A percentile compares a stretch with the other conserved stretches of the same genome.
Conservation (phyloP, 2,113 vertebrate species). For the Uria aalge region DNA sequence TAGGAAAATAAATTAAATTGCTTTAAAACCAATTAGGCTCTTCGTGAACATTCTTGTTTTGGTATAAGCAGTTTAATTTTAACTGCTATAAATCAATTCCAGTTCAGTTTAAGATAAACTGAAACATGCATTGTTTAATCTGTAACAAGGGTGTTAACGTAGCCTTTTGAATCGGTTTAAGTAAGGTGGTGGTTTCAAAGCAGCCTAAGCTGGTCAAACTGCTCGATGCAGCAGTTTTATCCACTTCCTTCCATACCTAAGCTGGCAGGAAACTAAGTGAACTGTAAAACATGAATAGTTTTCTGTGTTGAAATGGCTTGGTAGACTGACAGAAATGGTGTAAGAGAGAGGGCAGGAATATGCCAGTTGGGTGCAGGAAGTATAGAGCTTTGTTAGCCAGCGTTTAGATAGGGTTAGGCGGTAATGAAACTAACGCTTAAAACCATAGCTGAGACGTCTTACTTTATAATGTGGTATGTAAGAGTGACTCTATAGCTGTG, state of each 20-base stretch:
- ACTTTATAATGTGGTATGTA: background rate
- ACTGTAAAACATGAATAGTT: background rate
- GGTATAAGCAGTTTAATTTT: background rate
- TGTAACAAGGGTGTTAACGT: background rate
- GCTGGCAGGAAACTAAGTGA: slow-evolving; percentile 16
- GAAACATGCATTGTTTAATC: background rate
- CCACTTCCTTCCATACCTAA: slow-evolving; percentile 9
- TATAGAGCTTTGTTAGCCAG: background rate
- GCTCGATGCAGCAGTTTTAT: background rate
- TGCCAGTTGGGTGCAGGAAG: background rate
- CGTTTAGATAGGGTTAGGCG: background rate
- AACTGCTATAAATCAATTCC: background rate
- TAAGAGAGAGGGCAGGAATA: background rate
- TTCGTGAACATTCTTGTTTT: background rate
- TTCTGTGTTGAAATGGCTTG: slow-evolving; percentile 22
- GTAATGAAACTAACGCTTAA: background rate
- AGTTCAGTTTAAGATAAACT: background rate
- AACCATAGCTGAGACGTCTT: background rate
- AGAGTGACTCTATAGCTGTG: background rate
- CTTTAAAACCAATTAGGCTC: background rate
- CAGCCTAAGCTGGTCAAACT: background rate
- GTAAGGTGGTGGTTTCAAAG: slow-evolving; percentile 8
- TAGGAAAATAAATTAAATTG: background rate
- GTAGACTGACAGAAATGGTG: background rate
- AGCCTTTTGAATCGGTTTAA: background rate